Evolutionary conservation across 1,140 invertebrate genomes (phyloP), one percentile per base, ranked within the genome.

Genomic region (Mizuhopecten yessoensis): DNA sequence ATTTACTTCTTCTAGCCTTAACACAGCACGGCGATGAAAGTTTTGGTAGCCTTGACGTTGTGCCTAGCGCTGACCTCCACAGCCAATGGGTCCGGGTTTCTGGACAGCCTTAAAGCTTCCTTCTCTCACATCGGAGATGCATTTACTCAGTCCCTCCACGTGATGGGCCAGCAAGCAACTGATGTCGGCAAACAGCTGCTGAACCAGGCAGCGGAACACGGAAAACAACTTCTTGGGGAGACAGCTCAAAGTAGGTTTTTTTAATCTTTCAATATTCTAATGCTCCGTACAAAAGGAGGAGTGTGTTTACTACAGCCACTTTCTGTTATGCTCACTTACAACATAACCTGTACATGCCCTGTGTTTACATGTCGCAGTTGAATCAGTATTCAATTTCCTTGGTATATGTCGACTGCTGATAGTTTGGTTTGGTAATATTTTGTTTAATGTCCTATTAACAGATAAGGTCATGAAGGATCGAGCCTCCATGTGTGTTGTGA

Each of bases 91-190:
- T 39, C 20, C 45, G n/a, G n/a, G n/a, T 33, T 89, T 20, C 11
- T 89, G n/a, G 45, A 89, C 88, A 34, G 33, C 15, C 45, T 89
- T 10, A 89, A 89, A 34, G 0, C 0, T 2, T 57, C 88, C 11
- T 89, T 89, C 36, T 34, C 29, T 15, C 29, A 49, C 33, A 57
- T 89, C 10, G 88, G 88, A 0, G 45, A 49, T 20, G 88, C 88
- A 11, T 89, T 89, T 29, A 89, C 39, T 5, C 29, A 45, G n/a
- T 57, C 88, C 23, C 75, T 89, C 36, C 39, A 89, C 23, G 5
- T 33, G 23, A 57, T 89, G 45, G 88, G 88, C 33, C 42, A 89
- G 57, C 88, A 89, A 20, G 88, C 88, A n/a, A 89, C 45, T 23
- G 29, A 29, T 33, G 42, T 57, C 5, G 88, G 88, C 23, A 49